phyloP scores from a whole-genome alignment of 2,797 vertebrate species.

The Helarctos malayanus region DNA sequence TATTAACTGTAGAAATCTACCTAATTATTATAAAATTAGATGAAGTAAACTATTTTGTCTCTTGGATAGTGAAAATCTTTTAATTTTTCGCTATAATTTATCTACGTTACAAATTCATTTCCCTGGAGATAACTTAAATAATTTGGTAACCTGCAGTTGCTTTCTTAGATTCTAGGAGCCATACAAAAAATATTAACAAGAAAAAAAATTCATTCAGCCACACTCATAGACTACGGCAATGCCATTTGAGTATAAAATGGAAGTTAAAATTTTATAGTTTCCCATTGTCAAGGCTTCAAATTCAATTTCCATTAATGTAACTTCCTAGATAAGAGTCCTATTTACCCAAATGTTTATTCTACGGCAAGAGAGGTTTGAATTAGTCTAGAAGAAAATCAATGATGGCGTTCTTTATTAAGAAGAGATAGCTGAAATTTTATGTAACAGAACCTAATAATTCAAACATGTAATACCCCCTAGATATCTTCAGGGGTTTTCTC shows the following conservation, averaged over 20 bases:
- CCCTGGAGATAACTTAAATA: neutral
- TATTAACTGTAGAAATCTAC: constrained; percentile 14
- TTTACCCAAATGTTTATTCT: constrained; percentile 74
- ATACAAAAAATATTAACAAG: constrained; percentile 48
- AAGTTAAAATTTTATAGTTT: constrained; percentile 77
- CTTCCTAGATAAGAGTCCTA: constrained; percentile 50
- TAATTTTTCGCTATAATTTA: constrained; percentile 2
- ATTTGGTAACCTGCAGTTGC: neutral
- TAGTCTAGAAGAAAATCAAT: constrained; percentile 48
- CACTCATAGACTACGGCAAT: constrained; percentile 41
- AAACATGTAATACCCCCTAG: neutral
- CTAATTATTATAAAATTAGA: constrained; percentile 29
- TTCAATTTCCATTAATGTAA: constrained; percentile 71
- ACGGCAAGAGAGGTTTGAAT: constrained; percentile 52
- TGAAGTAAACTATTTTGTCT: neutral
- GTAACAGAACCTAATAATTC: constrained; percentile 19
- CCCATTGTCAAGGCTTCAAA: constrained; percentile 69
- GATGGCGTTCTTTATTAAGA: constrained; percentile 46
- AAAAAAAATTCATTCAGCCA: constrained; percentile 31
- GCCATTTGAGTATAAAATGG: constrained; percentile 55
- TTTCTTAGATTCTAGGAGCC: neutral
- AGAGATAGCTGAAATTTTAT: neutral
- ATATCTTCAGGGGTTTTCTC: neutral
- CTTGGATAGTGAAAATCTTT: constrained; percentile 35
- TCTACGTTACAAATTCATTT: constrained; percentile 1